Evolutionary conservation across 2,888 invertebrate species (phyloP), one percentile per base, ranked within the genome.

Genomic region (Tachina fera): DNA sequence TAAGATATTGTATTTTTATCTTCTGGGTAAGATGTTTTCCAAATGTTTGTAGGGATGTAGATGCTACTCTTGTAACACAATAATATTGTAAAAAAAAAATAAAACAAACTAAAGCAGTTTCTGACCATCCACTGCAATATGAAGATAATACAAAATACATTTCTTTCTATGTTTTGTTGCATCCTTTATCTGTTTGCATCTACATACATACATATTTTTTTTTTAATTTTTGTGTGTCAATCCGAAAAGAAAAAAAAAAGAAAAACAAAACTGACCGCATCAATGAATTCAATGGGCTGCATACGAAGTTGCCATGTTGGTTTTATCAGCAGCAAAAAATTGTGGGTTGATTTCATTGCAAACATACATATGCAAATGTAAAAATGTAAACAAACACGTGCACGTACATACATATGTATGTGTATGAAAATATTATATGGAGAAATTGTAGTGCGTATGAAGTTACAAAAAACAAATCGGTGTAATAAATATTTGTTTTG

Each of bases 211-310:
- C n/a, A n/a, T n/a, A n/a, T n/a, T 31, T 31, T 31, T 31, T 31
- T 31, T 1, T 6, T 6, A 1, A 31, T 6, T 79, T 78, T 76
- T 81, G 53, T 86, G 71, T 79, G 71, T 72, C 74, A 74, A 43
- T 3, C 41, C 13, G 41, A 67, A 49, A 14, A 13, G 10, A 60
- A 8, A 45, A n/a, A 67, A 67, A 65, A 51, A 67, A 67, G 60
- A 47, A 51, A 74, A 75, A 81, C 74, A 81, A 74, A 83, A 86
- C 78, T 86, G 86, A 83, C 85, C 82, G 74, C 77, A 70, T 74
- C 68, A 74, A 78, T 74, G 79, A 65, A 63, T 75, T 67, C 60
- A 65, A 60, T 67, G 56, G 71, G 22, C 51, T 74, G 77, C n/a
- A 19, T 45, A 68, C 58, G 53, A 60, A 45, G 43, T 58, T 22